Conservation (phyloP, 2,113 vertebrate genomes). For the Pyxicephalus adspersus region DNA sequence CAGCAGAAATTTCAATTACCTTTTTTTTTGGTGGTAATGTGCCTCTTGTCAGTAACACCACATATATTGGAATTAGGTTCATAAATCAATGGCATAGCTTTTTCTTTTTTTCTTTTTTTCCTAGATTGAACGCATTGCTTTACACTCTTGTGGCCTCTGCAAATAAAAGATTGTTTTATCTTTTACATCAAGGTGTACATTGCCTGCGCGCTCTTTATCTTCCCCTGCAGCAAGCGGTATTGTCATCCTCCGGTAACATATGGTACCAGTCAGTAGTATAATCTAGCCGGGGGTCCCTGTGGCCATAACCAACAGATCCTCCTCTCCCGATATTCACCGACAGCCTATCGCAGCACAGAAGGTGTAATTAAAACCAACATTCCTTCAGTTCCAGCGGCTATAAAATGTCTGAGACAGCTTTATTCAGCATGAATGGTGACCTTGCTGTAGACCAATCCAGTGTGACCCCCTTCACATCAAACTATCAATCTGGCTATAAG, state of each 20-base stretch:
- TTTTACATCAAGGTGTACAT: constrained; percentile 25
- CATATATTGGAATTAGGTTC: constrained; percentile 53
- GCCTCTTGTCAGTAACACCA: constrained; percentile 57
- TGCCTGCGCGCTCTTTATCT: background rate
- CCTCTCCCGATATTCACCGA: constrained; percentile 56
- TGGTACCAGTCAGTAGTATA: constrained; percentile 69
- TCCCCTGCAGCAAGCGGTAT: constrained; percentile 29
- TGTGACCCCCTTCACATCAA: constrained; percentile 55
- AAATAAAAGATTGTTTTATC: constrained; percentile 47
- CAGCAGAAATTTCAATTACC: constrained; percentile 44
- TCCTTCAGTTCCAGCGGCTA: constrained; percentile 61
- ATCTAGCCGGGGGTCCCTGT: constrained; percentile 71
- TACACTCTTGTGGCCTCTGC: constrained; percentile 15
- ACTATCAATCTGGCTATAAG: constrained; percentile 38
- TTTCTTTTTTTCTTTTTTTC: constrained; percentile 25
- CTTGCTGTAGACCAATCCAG: background rate
- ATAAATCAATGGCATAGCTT: constrained; percentile 45
- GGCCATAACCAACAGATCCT: constrained; percentile 58
- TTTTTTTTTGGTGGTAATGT: constrained; percentile 29
- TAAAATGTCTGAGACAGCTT: constrained; percentile 55
- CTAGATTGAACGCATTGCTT: constrained; percentile 25
- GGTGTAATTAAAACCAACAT: constrained; percentile 64
- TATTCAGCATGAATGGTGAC: constrained; percentile 36
- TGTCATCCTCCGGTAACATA: constrained; percentile 66
- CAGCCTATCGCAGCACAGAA: constrained; percentile 48